phyloP scores from a whole-genome alignment of 2,888 invertebrate genomes.

The Seira ritae region DNA sequence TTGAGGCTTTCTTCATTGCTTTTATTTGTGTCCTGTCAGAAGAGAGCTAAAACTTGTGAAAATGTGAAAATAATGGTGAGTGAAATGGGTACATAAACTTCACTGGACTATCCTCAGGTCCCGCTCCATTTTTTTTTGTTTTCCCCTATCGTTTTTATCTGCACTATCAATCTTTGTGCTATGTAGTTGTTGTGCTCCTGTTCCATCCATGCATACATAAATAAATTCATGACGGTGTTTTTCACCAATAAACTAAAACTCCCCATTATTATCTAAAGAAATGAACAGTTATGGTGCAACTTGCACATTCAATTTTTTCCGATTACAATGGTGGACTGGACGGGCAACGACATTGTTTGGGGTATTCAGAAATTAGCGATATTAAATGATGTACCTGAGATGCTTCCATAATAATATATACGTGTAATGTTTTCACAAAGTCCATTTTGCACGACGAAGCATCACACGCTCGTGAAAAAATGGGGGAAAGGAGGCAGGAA shows the following conservation, averaged over 20 bases:
- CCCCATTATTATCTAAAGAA: neutral
- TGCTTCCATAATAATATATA: slow-evolving; percentile 2
- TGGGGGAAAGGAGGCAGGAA: neutral
- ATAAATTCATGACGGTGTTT: slow-evolving; percentile 46
- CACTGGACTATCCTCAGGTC: slow-evolving; percentile 21
- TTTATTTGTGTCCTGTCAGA: slow-evolving; percentile 22
- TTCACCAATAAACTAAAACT: slow-evolving; percentile 9
- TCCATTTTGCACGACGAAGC: neutral
- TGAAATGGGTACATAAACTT: slow-evolving; percentile 4
- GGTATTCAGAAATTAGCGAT: slow-evolving; percentile 48
- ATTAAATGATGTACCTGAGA: slow-evolving; percentile 39
- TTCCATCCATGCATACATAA: slow-evolving; percentile 39
- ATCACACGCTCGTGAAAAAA: neutral
- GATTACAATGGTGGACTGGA: too few relatives aligned
- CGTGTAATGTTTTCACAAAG: too few relatives aligned
- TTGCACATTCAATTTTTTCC: slow-evolving; percentile 7
- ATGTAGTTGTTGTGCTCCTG: neutral
- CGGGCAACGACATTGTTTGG: neutral
- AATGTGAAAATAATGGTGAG: slow-evolving; percentile 54
- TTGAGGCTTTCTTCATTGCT: slow-evolving; percentile 40
- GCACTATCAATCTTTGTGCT: neutral
- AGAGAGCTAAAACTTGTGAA: slow-evolving; percentile 14
- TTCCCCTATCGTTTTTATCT: slow-evolving; percentile 2
- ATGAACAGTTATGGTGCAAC: slow-evolving; percentile 6
- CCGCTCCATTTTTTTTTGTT: neutral